These are phyloP conservation scores for Blomia tropicalis DNA, from an alignment of 2,888 invertebrate species.

Conservation along the genomic window DNA sequence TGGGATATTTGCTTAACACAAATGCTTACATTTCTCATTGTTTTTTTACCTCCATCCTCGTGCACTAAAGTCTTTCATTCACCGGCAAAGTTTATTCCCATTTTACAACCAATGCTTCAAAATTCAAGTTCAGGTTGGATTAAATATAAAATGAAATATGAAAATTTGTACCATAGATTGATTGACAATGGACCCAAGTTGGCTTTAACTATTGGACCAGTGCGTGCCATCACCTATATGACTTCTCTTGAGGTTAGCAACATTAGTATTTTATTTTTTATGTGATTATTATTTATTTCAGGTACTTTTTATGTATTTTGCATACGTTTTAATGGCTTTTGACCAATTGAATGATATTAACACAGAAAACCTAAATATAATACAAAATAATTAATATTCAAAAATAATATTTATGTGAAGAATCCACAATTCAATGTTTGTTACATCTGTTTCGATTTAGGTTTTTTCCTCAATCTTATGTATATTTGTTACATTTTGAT, in stretches of 20 bases:
- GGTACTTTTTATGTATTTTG: neutral
- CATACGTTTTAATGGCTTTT: neutral
- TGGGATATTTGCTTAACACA: too few species aligned
- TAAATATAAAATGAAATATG: neutral
- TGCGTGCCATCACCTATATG: neutral
- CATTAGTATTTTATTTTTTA: too few species aligned
- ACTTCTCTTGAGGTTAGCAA: neutral
- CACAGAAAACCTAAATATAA: too few species aligned
- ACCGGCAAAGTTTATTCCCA: neutral
- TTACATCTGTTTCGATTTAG: too few species aligned
- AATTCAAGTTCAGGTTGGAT: neutral
- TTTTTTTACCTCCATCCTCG: neutral
- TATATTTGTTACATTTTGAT: too few species aligned
- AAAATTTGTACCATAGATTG: neutral
- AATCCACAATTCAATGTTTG: too few species aligned
- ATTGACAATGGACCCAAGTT: neutral
- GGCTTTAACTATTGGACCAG: neutral
- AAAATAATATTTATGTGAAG: too few species aligned
- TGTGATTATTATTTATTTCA: neutral
- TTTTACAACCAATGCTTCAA: neutral
- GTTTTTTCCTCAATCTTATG: too few species aligned
- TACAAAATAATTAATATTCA: too few species aligned
- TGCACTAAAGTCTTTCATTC: neutral
- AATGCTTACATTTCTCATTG: neutral
- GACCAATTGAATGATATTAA: neutral